Percentiles rank a stretch among this genome's conserved stretches.
phyloP scores from a whole-genome alignment of 1,140 invertebrate species.

The Pseudomyrmex flavicornis region DNA sequence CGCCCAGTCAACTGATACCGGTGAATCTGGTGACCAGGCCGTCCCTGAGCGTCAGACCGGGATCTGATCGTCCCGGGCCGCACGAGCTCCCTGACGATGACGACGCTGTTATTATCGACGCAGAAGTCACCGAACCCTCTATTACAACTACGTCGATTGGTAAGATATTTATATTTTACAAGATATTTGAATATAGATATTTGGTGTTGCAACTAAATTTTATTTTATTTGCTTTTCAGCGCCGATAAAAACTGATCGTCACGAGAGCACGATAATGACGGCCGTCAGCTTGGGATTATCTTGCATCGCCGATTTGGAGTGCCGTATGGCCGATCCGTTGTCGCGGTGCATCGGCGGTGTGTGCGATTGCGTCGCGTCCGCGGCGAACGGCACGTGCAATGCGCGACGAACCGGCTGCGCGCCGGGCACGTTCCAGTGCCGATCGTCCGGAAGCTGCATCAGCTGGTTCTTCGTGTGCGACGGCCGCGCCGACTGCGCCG shows the following conservation, averaged over 20 bases:
- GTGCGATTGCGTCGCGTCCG: conserved; percentile 89
- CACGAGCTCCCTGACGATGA: conserved; percentile 79
- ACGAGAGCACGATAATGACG: conserved; percentile 85
- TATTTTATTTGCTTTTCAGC: conserved; percentile 20
- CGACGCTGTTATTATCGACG: conserved; percentile 82
- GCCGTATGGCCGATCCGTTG: conserved; percentile 91
- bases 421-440: conserved; percentile 93
- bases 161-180: conserved; percentile 23
- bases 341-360: conserved; percentile 91
- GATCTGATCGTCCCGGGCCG: conserved; percentile 58
- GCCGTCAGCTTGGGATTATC: conserved; percentile 91
- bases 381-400: conserved; percentile 87
- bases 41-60: conserved; percentile 66
- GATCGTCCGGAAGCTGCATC: conserved; percentile 93
- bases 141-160: conserved; percentile 61
- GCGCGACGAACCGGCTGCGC: conserved; percentile 91
- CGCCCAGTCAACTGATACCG: conserved; percentile 75
- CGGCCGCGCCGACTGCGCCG: conserved; percentile 94
- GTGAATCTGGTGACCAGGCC: conserved; percentile 79
- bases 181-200: too few relatives aligned
- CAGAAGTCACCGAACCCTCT: conserved; percentile 75
- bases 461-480: conserved; percentile 97
- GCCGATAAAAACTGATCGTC: conserved; percentile 78
- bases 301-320: conserved; percentile 92
- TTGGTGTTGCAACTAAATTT: background rate